phyloP scores from a whole-genome alignment of 2,888 invertebrate species.

The Villa cingulata region DNA sequence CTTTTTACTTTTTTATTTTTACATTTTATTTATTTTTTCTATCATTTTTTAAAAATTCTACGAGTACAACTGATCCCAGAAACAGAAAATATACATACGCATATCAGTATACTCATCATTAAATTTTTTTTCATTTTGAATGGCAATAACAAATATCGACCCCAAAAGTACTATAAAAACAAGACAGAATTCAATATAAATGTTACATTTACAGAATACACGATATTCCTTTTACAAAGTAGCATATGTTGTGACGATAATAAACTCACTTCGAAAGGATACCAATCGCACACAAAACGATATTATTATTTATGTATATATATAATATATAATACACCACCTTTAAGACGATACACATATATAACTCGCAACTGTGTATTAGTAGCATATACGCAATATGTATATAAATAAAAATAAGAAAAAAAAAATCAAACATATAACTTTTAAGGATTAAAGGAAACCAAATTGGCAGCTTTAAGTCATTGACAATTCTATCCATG shows the following conservation, averaged over 20 bases:
- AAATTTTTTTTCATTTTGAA: no score
- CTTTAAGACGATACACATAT: not conserved
- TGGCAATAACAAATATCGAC: not conserved
- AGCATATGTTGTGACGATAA: not conserved
- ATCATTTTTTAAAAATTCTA: no score
- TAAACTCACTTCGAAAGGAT: not conserved
- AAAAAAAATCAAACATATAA: conserved; percentile 1
- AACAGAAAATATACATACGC: no score
- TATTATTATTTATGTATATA: no score
- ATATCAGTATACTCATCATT: no score
- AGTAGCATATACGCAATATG: not conserved
- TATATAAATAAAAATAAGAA: not conserved
- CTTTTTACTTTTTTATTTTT: no score
- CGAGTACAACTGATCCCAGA: no score
- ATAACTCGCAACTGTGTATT: no score
- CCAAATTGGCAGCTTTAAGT: conserved; percentile 7
- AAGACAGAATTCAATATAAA: not conserved
- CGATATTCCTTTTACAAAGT: not conserved
- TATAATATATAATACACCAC: no score
- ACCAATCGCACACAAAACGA: no score
- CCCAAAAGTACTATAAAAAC: not conserved
- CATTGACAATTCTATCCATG: conserved; percentile 3
- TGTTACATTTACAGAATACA: not conserved
- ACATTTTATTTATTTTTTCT: no score
- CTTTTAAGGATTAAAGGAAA: not conserved